Percentiles rank a stretch among this genome's conserved stretches.
These are phyloP conservation scores for Lottia scabra DNA, from an alignment of 2,888 invertebrate species.

Conservation along the genomic window DNA sequence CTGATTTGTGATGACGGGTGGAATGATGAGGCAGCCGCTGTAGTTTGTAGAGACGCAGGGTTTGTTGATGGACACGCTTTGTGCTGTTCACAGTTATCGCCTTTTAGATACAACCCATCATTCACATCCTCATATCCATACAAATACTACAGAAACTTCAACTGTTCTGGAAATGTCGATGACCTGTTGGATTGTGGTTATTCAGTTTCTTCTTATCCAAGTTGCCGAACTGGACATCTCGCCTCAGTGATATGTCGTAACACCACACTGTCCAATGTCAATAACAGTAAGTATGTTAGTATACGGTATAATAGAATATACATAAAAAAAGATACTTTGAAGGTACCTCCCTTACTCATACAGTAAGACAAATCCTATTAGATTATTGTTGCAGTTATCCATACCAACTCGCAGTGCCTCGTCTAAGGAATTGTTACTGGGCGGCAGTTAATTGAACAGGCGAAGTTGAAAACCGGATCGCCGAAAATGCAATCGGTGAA, in stretches of 20 bases:
- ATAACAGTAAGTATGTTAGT: neutral
- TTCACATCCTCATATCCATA: constrained; percentile 35
- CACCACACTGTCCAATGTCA: neutral
- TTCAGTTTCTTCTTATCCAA: constrained; percentile 11
- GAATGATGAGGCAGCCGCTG: constrained; percentile 43
- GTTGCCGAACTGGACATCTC: constrained; percentile 32
- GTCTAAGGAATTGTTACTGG: too few relatives aligned
- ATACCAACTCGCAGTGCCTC: too few relatives aligned
- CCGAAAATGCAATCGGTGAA: too few relatives aligned
- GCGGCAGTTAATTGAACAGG: too few relatives aligned
- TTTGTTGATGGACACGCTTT: constrained; percentile 71
- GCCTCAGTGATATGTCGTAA: constrained; percentile 43
- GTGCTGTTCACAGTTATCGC: constrained; percentile 19
- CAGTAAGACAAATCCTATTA: too few relatives aligned
- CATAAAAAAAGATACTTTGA: too few relatives aligned
- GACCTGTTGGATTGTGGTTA: constrained; percentile 34
- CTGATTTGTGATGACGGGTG: constrained; percentile 47
- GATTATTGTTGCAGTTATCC: too few relatives aligned
- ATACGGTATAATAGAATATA: too few relatives aligned
- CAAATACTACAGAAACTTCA: constrained; percentile 39
- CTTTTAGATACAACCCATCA: constrained; percentile 21
- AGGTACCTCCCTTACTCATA: too few relatives aligned
- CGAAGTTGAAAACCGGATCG: too few relatives aligned
- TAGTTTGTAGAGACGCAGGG: constrained; percentile 43
- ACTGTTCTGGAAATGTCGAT: constrained; percentile 44